phyloP scores from a whole-genome alignment of 2,888 invertebrate species.

The Rhynchonema sp. region DNA sequence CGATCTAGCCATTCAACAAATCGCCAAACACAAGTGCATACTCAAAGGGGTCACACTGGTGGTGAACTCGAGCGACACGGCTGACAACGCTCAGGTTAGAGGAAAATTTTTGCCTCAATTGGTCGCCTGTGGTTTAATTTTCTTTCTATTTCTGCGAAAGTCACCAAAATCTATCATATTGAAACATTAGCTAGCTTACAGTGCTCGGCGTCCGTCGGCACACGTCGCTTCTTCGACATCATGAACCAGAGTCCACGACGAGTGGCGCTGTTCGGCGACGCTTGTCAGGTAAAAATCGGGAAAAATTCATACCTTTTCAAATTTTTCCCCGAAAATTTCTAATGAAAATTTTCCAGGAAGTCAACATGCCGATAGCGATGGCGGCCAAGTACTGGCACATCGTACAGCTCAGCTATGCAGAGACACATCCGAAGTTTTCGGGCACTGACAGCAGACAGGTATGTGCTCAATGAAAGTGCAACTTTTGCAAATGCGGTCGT shows the following conservation, averaged over 20 bases:
- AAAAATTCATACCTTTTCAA: no score
- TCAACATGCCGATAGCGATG: constrained; percentile 25
- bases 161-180: no score
- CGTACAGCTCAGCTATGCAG: constrained; percentile 42
- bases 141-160: no score
- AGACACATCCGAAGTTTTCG: constrained; percentile 24
- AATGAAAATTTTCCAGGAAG: constrained; percentile 6
- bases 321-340: not conserved
- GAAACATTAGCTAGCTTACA: no score
- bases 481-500: no score
- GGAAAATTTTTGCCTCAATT: no score
- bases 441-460: constrained; percentile 16
- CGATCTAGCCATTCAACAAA: not conserved
- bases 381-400: constrained; percentile 71
- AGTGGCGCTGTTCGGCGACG: constrained; percentile 22
- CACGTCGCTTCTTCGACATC: constrained; percentile 23
- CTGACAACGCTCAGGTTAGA: not conserved
- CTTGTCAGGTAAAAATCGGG: constrained; percentile 16
- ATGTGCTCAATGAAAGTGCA: no score
- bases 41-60: not conserved
- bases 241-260: constrained; percentile 17
- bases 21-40: not conserved
- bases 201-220: constrained; percentile 23
- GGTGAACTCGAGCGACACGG: not conserved
- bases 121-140: no score